phyloP scores from a whole-genome alignment of 2,797 vertebrate species.

The Knipowitschia caucasica region DNA sequence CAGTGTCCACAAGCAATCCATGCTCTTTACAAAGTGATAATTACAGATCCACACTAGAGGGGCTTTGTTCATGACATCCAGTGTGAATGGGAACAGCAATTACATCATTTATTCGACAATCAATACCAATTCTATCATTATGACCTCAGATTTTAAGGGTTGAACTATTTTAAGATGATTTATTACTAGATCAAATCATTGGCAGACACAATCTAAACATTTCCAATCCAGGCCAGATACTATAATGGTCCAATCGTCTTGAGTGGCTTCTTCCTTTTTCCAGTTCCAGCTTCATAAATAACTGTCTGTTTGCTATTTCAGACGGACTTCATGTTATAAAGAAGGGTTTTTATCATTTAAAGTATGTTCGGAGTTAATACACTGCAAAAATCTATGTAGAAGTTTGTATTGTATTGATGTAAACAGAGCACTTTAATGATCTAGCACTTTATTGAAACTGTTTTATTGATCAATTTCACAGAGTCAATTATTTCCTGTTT shows the following conservation, averaged over 20 bases:
- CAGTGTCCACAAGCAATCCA: not conserved
- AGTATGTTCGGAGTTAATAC: not conserved
- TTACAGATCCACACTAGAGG: not conserved
- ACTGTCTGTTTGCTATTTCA: not conserved
- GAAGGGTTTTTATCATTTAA: not conserved
- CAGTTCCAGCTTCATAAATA: slow-evolving; percentile 19
- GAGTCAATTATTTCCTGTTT: too few relatives aligned
- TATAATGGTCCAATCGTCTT: too few relatives aligned
- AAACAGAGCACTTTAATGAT: too few relatives aligned
- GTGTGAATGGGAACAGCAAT: slow-evolving; percentile 6
- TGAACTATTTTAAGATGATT: not conserved
- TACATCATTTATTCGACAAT: not conserved
- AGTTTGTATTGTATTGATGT: too few relatives aligned
- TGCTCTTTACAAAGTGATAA: not conserved
- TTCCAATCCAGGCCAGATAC: slow-evolving; percentile 17
- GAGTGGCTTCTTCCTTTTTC: slow-evolving; percentile 39
- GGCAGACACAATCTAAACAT: slow-evolving; percentile 14
- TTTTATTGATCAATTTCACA: too few relatives aligned
- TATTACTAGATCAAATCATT: slow-evolving; percentile 3
- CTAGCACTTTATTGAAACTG: too few relatives aligned
- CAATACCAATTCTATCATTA: not conserved
- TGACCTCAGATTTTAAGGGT: slow-evolving; percentile 1
- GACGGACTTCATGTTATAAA: not conserved
- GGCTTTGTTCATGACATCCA: not conserved
- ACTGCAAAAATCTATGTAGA: too few relatives aligned